Evolutionary conservation across 2,797 vertebrate species (phyloP), one percentile per base, ranked within the genome.

Genomic region (Cichlasoma orientale): DNA sequence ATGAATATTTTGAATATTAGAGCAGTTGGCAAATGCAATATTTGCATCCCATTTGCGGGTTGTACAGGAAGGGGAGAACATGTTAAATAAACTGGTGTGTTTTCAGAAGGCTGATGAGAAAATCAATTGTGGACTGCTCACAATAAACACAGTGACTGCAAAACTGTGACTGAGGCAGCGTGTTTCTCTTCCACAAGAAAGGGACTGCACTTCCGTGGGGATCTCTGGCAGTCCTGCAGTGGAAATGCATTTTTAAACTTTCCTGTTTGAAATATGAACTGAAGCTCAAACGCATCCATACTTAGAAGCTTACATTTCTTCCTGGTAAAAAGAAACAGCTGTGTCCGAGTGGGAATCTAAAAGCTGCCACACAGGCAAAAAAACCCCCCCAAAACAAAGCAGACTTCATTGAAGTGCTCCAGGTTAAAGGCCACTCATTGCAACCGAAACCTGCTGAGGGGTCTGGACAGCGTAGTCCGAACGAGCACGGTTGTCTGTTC

Each of bases 31-130:
- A 25, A n/a, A 68, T 80, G 14, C 50, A 72, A 33, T 29, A 57
- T 44, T 74, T 25, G 25, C 41, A 18, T 69, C 16, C 52, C 3
- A n/a, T 18, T 25, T 36, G 19, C 29, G 54, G 56, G 52, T 58
- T 72, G 44, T 19, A 52, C 33, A n/a, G 53, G 8, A 74, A 55
- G 9, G 25, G 36, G 53, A 38, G 78, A 83, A 83, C 58, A 76
- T 50, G 23, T 69, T 70, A 74, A 44, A 75, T 84, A 86, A 75
- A 80, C 78, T 81, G 72, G 55, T 2, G 9, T 56, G 77, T 82
- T 85, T 84, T 74, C 57, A 87, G 72, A 81, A 57, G 77, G 54
- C 73, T 83, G 85, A 79, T 82, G 87, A 80, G 75, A 77, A 83
- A 81, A 83, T 74, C 44, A 77, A 38, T 78, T 8, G n/a, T 78